phyloP scores from a whole-genome alignment of 2,113 vertebrate species.

The Eurypyga helias region DNA sequence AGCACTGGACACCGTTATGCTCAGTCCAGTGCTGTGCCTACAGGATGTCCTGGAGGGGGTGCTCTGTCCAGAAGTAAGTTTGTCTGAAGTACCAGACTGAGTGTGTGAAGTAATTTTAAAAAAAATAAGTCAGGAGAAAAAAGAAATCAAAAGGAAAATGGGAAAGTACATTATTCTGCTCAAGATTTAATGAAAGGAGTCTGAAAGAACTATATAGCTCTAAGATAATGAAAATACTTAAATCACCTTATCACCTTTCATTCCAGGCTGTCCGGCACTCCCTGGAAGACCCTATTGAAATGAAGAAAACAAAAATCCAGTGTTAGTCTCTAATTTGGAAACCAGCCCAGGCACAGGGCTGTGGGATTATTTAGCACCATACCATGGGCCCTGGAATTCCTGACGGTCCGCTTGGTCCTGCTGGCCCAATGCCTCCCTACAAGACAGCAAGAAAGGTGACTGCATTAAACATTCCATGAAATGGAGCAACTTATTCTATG shows the following conservation, averaged over 20 bases:
- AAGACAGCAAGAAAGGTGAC: constrained; percentile 21
- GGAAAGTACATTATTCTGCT: not conserved
- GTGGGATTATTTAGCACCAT: not conserved
- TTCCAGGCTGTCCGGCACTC: constrained; percentile 90
- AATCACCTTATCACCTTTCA: constrained; percentile 99
- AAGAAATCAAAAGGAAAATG: not conserved
- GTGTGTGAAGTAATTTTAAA: not conserved
- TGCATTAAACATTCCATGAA: not conserved
- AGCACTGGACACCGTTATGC: not conserved
- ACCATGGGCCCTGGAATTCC: constrained; percentile 91
- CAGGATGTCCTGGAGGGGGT: too few species aligned
- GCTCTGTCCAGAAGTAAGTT: not conserved
- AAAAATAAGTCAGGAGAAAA: not conserved
- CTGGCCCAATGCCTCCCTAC: constrained; percentile 85
- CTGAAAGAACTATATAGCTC: constrained; percentile 29
- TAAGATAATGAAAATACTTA: constrained; percentile 94
- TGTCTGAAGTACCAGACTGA: not conserved
- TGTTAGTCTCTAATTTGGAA: not conserved
- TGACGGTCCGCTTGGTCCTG: constrained; percentile 82
- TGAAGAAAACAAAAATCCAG: not conserved
- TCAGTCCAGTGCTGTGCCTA: too few species aligned
- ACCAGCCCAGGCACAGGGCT: not conserved
- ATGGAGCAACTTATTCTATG: not conserved
- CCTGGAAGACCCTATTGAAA: constrained; percentile 88
- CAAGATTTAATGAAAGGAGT: not conserved